A percentile compares a stretch with the other conserved stretches of the same genome.
Conservation (phyloP, 2,888 invertebrate species). For the Cremastobaeus sp. region DNA sequence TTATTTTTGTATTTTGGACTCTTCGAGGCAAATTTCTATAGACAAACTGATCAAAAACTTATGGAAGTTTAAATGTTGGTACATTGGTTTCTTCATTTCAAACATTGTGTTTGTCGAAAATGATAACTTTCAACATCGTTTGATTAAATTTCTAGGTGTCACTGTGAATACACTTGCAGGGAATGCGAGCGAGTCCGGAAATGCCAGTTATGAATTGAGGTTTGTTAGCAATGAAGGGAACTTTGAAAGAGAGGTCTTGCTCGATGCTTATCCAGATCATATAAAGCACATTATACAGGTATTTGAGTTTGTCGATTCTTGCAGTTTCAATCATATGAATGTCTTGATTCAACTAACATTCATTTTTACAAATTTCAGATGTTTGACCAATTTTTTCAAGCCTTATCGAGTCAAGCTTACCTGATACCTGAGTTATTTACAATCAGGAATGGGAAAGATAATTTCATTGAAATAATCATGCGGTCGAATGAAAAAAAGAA, state of each 20-base stretch:
- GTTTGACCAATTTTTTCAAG: conserved; percentile 25
- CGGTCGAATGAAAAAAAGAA: conserved; percentile 32
- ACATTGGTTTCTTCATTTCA: not conserved
- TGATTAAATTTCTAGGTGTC: not conserved
- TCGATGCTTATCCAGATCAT: conserved; percentile 15
- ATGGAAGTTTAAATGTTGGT: conserved; percentile 46
- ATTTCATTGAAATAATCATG: conserved; percentile 30
- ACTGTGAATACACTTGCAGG: not conserved
- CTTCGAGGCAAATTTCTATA: conserved; percentile 13
- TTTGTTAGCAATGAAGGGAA: conserved; percentile 8
- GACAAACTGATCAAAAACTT: conserved; percentile 17
- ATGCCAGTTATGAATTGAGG: not conserved
- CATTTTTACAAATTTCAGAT: conserved; percentile 13
- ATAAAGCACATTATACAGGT: conserved; percentile 21
- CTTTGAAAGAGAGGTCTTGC: not conserved
- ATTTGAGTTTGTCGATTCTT: conserved; percentile 1
- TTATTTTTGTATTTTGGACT: conserved; percentile 38
- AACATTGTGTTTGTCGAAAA: too few relatives aligned
- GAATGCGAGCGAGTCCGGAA: not conserved
- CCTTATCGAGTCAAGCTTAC: conserved; percentile 7
- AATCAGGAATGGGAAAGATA: not conserved
- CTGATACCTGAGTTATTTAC: conserved; percentile 3
- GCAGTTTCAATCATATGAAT: too few relatives aligned
- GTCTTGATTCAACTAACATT: too few relatives aligned
- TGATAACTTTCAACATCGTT: too few relatives aligned